Base-by-base conservation (phyloP, 1,140 invertebrate genomes). In the Cephus cinctus region DNA sequence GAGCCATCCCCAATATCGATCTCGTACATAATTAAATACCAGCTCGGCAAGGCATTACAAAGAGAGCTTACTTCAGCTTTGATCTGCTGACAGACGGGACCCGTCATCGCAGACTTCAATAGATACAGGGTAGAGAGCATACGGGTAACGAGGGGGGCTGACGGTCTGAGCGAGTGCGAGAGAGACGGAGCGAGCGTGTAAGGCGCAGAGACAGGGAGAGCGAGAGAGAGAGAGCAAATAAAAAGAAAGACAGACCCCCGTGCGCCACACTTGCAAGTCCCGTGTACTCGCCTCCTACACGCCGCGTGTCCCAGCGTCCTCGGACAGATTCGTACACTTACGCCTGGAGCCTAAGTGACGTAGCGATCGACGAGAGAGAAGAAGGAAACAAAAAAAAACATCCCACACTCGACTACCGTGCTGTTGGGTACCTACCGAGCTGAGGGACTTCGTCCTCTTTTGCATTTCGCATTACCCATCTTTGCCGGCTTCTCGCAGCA, bases 11-110 rank as follows among this genome's bases (percentile, higher is more conserved):
- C 58, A 72, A 71, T 73, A 75, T 75, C 69, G 72, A 75, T 73
- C 68, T 70, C 67, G 70, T 73, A 67, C 71, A 75, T 75, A 73
- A 73, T 73, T 75, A 75, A 75, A 75, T 75, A 75, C 61, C 68
- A 64, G 67, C 65, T 57, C 59, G 59, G 67, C 63, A 71, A 69
- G 72, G 71, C 69, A 73, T 70, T 66, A 73, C 71, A 75, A 75
- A 73, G 71, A 73, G 71, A 72, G 71, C 68, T 75, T 68, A 63
- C 64, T 65, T 67, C 64, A 58, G 71, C 72, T 75, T 75, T 75
- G 72, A 75, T 75, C 72, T 73, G 62, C 69, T 73, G 72, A 75
- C 72, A 73, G 69, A 73, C 72, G 71, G 72, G 69, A 58, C 63
- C 65, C 71, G 68, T 75, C 72, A 73, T 72, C 70, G 68, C 63